Evolutionary conservation across 64 coral and sea anemone genomes (phyloP).

Genomic region (Montipora efflorescens): DNA sequence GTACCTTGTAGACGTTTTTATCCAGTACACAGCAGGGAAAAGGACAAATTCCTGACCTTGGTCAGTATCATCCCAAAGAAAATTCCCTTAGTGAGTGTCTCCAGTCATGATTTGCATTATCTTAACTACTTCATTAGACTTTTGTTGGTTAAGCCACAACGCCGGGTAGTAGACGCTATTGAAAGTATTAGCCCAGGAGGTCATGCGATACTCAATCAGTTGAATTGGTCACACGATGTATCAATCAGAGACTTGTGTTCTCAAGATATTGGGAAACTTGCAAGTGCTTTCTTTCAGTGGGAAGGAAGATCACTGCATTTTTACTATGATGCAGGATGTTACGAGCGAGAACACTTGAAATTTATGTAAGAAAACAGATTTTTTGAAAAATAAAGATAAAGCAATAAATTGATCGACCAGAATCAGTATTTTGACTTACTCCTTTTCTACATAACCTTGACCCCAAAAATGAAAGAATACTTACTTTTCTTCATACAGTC

Average conservation of each 20-base stretch:
- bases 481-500: too few species aligned
- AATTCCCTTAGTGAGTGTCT: conserved; percentile 12
- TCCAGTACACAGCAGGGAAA: conserved; percentile 58
- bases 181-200: conserved; percentile 75
- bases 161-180: conserved; percentile 44
- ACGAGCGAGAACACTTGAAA: background rate
- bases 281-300: conserved; percentile 75
- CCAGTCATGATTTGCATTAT: conserved; percentile 41
- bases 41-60: conserved; percentile 40
- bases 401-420: too few species aligned
- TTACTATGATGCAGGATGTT: conserved; percentile 54
- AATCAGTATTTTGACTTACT: too few species aligned
- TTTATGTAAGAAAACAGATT: background rate
- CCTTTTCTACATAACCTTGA: too few species aligned
- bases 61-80: conserved; percentile 78
- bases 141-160: conserved; percentile 70
- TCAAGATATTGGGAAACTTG: conserved; percentile 35
- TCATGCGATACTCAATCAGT: conserved; percentile 40
- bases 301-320: conserved; percentile 55
- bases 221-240: conserved; percentile 24
- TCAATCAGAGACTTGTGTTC: conserved; percentile 54
- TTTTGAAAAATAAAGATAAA: background rate
- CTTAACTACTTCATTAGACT: conserved; percentile 78
- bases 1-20: conserved; percentile 83
- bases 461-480: too few species aligned